Percentiles rank a stretch among this genome's conserved stretches.
Conservation (phyloP, 2,797 vertebrate species). For the Halcyon badia region DNA sequence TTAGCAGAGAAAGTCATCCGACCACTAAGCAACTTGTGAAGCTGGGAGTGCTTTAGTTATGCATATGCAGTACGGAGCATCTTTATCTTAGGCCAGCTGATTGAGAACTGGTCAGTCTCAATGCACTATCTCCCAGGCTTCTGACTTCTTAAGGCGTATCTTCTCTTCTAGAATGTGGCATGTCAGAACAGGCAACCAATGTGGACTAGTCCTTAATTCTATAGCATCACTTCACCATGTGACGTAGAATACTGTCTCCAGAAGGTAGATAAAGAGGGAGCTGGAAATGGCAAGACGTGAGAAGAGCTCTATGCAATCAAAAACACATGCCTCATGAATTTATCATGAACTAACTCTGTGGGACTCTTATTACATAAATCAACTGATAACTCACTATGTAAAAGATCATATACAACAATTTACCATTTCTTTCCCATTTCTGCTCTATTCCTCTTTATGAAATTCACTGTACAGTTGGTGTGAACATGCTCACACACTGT, state of each 20-base stretch:
- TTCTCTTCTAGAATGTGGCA: background rate
- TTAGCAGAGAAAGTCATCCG: background rate
- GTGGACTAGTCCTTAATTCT: background rate
- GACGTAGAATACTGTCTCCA: background rate
- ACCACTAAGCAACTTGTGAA: background rate
- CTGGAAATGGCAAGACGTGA: background rate
- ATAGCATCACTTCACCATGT: background rate
- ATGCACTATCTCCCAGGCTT: background rate
- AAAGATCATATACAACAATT: conserved; percentile 45
- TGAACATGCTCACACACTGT: background rate
- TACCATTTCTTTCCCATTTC: conserved; percentile 15
- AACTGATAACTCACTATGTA: conserved; percentile 12
- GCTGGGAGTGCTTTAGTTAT: background rate
- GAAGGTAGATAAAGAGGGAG: background rate
- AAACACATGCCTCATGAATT: conserved; percentile 50
- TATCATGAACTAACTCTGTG: conserved; percentile 53
- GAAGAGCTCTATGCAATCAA: background rate
- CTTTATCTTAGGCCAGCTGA: background rate
- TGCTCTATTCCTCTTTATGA: background rate
- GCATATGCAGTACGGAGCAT: background rate
- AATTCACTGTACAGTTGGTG: background rate
- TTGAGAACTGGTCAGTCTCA: background rate
- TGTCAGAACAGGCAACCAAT: background rate
- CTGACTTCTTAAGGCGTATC: background rate
- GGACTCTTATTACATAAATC: conserved; percentile 48